These are phyloP conservation scores for Himalopsyche kuldschensis DNA, from an alignment of 2,888 invertebrate species.

Conservation along the genomic window DNA sequence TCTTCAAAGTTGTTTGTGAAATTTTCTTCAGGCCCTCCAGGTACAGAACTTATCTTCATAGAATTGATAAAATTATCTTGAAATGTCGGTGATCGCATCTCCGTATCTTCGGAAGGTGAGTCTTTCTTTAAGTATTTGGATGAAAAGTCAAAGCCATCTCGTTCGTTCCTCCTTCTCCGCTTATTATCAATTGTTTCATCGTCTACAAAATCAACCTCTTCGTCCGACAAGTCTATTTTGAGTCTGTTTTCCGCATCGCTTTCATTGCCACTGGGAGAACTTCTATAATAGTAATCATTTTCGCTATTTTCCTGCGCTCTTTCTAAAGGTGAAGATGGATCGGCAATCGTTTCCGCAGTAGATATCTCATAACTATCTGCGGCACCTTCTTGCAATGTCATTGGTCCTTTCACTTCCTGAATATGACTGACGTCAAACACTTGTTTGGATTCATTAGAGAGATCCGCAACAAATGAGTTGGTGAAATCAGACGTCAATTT, in stretches of 20 bases:
- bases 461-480: constrained; percentile 15
- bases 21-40: constrained; percentile 9
- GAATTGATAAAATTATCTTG: constrained; percentile 38
- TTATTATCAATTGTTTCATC: constrained; percentile 18
- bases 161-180: constrained; percentile 15
- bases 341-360: constrained; percentile 1
- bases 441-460: constrained; percentile 16
- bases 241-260: constrained; percentile 35
- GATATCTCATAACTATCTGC: constrained; percentile 13
- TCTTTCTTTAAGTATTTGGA: constrained; percentile 28
- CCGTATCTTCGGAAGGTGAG: constrained; percentile 22
- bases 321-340: constrained; percentile 5
- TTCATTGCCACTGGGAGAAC: constrained; percentile 35
- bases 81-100: constrained; percentile 32
- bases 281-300: constrained; percentile 27
- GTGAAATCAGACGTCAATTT: constrained; percentile 17
- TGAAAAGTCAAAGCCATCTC: constrained; percentile 15
- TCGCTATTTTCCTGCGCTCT: constrained; percentile 9
- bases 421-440: constrained; percentile 12
- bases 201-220: constrained; percentile 16
- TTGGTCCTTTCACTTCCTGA: constrained; percentile 15
- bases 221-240: constrained; percentile 37
- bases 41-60: constrained; percentile 33
- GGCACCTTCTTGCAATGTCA: constrained; percentile 12
- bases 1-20: constrained; percentile 38